phyloP scores from a whole-genome alignment of 2,113 vertebrate genomes.

The Mionectes macconnelli region DNA sequence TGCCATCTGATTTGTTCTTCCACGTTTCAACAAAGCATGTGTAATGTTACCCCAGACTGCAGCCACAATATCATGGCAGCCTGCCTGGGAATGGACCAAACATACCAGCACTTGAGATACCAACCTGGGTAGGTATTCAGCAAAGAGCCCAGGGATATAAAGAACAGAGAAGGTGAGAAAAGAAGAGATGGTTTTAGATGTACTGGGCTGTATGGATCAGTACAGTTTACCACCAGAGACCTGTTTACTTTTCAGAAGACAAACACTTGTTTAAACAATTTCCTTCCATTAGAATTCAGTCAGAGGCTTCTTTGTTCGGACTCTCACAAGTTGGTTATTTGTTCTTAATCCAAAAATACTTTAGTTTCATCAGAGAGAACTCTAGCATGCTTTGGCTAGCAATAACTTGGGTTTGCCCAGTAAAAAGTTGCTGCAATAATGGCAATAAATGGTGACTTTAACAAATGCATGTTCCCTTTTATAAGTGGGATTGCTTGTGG shows the following conservation, averaged over 20 bases:
- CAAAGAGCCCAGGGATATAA: background rate
- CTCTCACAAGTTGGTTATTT: background rate
- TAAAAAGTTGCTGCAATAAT: background rate
- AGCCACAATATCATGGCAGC: background rate
- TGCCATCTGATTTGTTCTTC: background rate
- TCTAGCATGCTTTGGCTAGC: background rate
- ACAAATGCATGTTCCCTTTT: background rate
- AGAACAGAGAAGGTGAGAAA: background rate
- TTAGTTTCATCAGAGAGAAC: background rate
- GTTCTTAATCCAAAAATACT: constrained; percentile 8
- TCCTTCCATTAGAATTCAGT: background rate
- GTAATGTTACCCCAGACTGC: background rate
- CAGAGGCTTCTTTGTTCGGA: background rate
- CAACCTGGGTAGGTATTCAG: background rate
- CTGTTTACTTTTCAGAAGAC: background rate
- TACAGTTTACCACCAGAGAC: background rate
- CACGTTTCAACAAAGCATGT: background rate
- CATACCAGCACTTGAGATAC: background rate
- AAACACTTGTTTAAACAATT: background rate
- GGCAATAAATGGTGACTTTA: background rate
- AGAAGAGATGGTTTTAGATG: background rate
- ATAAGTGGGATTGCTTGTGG: background rate
- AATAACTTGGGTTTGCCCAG: background rate
- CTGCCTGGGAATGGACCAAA: background rate
- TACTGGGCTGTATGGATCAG: background rate